These are phyloP conservation scores for Noctua janthina DNA, from an alignment of 2,888 invertebrate species.

Conservation along the genomic window DNA sequence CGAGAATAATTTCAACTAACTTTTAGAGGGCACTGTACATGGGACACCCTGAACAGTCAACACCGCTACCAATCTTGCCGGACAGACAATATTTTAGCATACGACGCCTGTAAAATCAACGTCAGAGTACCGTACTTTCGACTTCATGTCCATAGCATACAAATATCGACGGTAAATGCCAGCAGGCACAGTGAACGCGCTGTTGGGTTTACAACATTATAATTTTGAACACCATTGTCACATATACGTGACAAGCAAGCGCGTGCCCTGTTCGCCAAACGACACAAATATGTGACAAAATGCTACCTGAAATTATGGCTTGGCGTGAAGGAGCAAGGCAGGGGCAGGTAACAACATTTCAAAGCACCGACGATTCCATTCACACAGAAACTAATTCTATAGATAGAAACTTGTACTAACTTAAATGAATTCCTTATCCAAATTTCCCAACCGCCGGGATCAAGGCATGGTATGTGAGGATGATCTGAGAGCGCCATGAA, in stretches of 20 bases:
- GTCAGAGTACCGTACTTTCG: too few species aligned
- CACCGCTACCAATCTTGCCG: background rate
- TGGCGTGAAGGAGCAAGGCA: too few species aligned
- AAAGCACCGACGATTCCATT: background rate
- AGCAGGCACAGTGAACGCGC: background rate
- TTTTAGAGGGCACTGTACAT: too few species aligned
- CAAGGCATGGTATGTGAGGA: constrained; percentile 90
- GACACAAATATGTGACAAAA: too few species aligned
- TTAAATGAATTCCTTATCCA: constrained; percentile 86
- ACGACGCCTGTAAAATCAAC: too few species aligned
- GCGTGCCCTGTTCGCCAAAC: too few species aligned
- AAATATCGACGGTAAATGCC: background rate
- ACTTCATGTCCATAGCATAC: too few species aligned
- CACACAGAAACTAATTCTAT: background rate
- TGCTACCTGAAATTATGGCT: too few species aligned
- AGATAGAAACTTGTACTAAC: constrained; percentile 70
- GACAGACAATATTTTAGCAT: too few species aligned
- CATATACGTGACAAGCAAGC: too few species aligned
- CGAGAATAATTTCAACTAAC: too few species aligned
- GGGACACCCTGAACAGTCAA: background rate
- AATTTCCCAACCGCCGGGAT: constrained; percentile 89
- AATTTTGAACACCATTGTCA: too few species aligned
- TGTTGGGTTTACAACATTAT: background rate
- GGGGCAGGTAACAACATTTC: background rate
- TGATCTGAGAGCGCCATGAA: constrained; percentile 84